A percentile compares a stretch with the other conserved stretches of the same genome.
Evolutionary conservation across 2,888 invertebrate genomes (phyloP).

Genomic region (Tenthredo livida): DNA sequence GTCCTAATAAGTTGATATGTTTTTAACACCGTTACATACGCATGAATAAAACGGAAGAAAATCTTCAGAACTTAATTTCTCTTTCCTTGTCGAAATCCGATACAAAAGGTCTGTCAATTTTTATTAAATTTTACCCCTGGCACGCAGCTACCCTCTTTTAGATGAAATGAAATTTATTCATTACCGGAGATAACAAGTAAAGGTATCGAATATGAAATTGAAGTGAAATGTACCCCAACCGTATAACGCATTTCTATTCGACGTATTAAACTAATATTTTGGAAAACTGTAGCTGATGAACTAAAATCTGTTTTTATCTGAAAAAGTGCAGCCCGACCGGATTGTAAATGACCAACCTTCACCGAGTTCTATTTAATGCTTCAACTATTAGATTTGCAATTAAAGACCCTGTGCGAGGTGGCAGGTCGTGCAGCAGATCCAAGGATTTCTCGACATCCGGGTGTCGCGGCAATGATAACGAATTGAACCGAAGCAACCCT

Average conservation of each 20-base stretch:
- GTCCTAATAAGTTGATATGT: slow-evolving; percentile 32
- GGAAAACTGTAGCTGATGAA: neutral
- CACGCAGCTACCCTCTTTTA: neutral
- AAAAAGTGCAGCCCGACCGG: neutral
- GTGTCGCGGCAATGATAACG: slow-evolving; percentile 38
- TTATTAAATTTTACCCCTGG: neutral
- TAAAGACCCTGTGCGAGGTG: neutral
- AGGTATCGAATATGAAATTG: neutral
- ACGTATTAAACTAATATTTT: neutral
- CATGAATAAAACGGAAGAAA: neutral
- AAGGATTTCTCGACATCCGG: slow-evolving; percentile 35
- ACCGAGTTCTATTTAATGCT: neutral
- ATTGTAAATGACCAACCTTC: neutral
- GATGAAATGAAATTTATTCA: neutral
- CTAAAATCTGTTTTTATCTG: neutral
- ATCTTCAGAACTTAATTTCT: neutral
- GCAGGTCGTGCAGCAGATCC: slow-evolving; percentile 14
- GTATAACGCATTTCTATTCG: neutral
- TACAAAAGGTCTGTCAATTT: neutral
- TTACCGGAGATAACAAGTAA: neutral
- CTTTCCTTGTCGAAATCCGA: neutral
- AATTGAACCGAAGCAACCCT: slow-evolving; percentile 8
- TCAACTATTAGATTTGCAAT: slow-evolving; percentile 23
- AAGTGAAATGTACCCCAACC: neutral
- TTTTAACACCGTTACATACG: slow-evolving; percentile 10